Evolutionary conservation across 2,797 vertebrate genomes (phyloP).

Genomic region (Mallotus villosus): DNA sequence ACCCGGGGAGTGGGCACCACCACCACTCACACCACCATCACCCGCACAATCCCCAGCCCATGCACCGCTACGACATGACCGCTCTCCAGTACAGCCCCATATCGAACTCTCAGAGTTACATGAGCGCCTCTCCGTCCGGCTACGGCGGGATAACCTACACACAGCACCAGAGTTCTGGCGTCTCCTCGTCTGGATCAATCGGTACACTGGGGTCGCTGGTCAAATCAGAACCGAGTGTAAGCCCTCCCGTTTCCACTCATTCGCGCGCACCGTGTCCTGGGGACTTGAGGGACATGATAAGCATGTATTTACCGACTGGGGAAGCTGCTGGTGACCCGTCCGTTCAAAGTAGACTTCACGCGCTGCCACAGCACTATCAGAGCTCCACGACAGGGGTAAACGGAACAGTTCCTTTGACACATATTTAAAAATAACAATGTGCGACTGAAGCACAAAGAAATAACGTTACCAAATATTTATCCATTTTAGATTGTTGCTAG

Average conservation of each 20-base stretch:
- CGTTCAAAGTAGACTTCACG: constrained; percentile 89
- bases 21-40: constrained; percentile 84
- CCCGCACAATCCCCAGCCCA: constrained; percentile 87
- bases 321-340: constrained; percentile 81
- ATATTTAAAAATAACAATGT: constrained; percentile 64
- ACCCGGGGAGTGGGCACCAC: constrained; percentile 80
- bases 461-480: constrained; percentile 74
- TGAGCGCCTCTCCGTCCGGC: constrained; percentile 91
- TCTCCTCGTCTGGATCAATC: constrained; percentile 83
- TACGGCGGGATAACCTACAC: constrained; percentile 87
- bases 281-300: constrained; percentile 98
- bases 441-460: constrained; percentile 49
- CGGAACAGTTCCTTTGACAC: constrained; percentile 91
- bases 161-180: constrained; percentile 78
- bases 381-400: constrained; percentile 85
- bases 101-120: constrained; percentile 93
- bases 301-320: constrained; percentile 87
- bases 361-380: constrained; percentile 94
- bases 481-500: constrained; percentile 56
- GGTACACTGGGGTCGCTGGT: constrained; percentile 88
- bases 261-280: constrained; percentile 86
- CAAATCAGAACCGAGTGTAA: constrained; percentile 91
- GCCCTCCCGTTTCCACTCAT: constrained; percentile 81
- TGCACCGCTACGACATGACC: constrained; percentile 92
- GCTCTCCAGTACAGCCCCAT: constrained; percentile 91